Evolutionary conservation across 2,797 vertebrate genomes (phyloP), one percentile per base, ranked within the genome.

Genomic region (Loris lydekkerianus): DNA sequence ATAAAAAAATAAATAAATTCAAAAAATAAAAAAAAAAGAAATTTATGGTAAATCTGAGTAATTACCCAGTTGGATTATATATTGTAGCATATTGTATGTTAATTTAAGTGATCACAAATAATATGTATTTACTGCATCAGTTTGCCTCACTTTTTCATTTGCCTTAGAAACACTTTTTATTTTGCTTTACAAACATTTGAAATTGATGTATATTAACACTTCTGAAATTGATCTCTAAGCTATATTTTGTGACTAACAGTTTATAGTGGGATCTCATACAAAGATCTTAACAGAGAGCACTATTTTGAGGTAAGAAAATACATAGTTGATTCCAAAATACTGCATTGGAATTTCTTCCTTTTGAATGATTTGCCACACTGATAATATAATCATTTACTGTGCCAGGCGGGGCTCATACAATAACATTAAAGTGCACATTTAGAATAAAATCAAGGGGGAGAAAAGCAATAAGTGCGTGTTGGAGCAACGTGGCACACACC

Each of bases 61-160:
- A 81, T 92, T 86, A 91, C n/a, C 53, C 83, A 37, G 56, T 69
- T 96, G 85, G 27, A 27, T 86, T 95, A 83, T 89, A 18, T 76
- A 78, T 69, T 76, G 6, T 31, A 58, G 25, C 65, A 89, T 86
- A 91, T 78, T 31, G 5, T 70, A 69, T 1, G 34, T 56, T 93
- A 13, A 92, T 17, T 82, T 91, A 60, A 72, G 86, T 72, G 8
- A 0, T 82, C 82, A 83, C 78, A 37, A 77, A 58, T 72, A 3
- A 65, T 25, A 37, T 20, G 1, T 46, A 63, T 81, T 58, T 75
- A 63, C 34, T 60, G 1, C 10, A 70, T 69, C 77, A 43, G 31
- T 80, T 83, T 72, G 29, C 31, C 21, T 73, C 1, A 7, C 40
- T 53, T 89, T 53, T n/a, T 43, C 2, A 81, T 65, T 75, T 84